Evolutionary conservation across 2,113 vertebrate genomes (phyloP).

Genomic region (Tychaedon coryphoeus): DNA sequence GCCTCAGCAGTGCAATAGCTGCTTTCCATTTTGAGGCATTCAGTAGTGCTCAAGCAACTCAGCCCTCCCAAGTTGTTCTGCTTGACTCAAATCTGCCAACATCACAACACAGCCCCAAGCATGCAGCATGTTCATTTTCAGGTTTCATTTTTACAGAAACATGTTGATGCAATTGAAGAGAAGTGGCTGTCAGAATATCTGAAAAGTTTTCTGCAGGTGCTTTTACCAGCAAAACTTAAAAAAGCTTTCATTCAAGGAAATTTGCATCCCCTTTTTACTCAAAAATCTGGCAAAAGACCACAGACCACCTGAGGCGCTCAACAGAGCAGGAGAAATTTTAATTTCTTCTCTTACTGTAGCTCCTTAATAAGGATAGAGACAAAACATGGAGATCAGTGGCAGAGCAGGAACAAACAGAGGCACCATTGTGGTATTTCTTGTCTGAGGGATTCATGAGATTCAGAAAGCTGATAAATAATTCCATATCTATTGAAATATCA

Average conservation of each 20-base stretch:
- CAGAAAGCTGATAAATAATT: background rate
- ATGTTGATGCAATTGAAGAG: background rate
- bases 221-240: no score
- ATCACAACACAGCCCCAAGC: background rate
- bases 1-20: background rate
- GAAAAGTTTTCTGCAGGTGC: background rate
- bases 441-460: accelerated
- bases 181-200: background rate
- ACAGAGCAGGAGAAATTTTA: background rate
- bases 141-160: background rate
- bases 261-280: background rate
- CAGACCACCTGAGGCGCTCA: background rate
- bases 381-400: background rate
- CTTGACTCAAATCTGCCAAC: background rate
- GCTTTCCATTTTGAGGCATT: background rate
- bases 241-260: background rate
- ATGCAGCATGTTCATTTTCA: background rate
- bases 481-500: background rate
- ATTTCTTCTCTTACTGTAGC: background rate
- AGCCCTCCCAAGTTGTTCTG: background rate
- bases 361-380: background rate
- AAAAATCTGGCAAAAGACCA: background rate
- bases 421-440: background rate
- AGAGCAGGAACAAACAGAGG: background rate
- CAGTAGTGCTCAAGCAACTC: background rate